Conservation (phyloP, 2,888 invertebrate genomes). For the Eupithecia tripunctaria region DNA sequence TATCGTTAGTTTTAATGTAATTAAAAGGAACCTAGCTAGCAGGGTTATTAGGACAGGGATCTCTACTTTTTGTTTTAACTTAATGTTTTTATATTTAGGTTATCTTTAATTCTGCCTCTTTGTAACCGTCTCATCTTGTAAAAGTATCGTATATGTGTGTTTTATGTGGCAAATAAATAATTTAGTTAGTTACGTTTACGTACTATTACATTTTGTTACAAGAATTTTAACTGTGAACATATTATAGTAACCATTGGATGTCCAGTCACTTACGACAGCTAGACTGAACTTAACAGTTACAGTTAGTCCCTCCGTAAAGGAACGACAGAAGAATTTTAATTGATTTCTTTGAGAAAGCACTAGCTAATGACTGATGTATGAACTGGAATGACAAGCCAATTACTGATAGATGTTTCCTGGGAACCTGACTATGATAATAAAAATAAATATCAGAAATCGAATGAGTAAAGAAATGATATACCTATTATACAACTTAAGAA, state of each 20-base stretch:
- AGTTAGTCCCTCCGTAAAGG: constrained; percentile 35
- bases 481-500: neutral
- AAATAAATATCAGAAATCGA: neutral
- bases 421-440: neutral
- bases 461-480: too few species aligned
- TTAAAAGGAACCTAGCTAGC: too few species aligned
- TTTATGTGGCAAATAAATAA: too few species aligned
- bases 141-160: too few species aligned
- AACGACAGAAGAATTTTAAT: constrained; percentile 33
- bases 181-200: too few species aligned
- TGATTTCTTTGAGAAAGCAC: constrained; percentile 27
- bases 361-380: constrained; percentile 14
- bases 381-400: constrained; percentile 6
- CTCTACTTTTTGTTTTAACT: too few species aligned
- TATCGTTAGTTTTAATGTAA: too few species aligned
- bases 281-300: constrained; percentile 37
- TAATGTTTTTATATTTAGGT: too few species aligned
- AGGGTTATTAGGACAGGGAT: too few species aligned
- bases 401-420: neutral
- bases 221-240: neutral
- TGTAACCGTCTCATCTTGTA: too few species aligned
- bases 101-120: too few species aligned
- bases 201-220: neutral
- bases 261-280: constrained; percentile 7
- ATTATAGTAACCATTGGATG: neutral